Evolutionary conservation across 2,797 vertebrate species (phyloP), one percentile per base, ranked within the genome.

Genomic region (Paramormyrops hopkinsi): DNA sequence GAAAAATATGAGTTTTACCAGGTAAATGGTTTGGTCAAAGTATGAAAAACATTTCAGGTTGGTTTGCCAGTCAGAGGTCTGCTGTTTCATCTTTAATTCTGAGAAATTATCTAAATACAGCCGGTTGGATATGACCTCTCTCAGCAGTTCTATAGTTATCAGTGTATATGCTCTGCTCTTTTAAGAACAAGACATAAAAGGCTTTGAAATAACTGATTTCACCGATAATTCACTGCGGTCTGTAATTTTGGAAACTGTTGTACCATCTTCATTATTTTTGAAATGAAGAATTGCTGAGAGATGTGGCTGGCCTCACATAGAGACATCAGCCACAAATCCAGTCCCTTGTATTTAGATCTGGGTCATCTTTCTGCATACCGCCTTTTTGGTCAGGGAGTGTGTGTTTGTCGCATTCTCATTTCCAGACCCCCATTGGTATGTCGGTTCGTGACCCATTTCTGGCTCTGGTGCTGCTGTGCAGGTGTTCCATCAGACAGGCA

Each of bases 41-140:
- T 56, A 53, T 50, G 33, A 73, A 56, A 41, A 54, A 86, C 29
- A 56, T 41, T 86, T 56, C 25, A 50, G 87, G n/a, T 76, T 46
- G 33, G 69, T 54, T 33, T 44, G 89, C 87, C 48, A 2, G 90
- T 87, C 88, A 87, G 83, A 2, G 46, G 19, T 88, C 73, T 88
- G 89, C 87, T 88, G n/a, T 89, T 41, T 5, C 54, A 54, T 90
- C 83, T 82, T 5, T 85, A 56, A 2, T 8, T 85, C 90, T 93
- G 92, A 92, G 92, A 93, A 90, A 88, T 91, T 91, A 93, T 92
- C 91, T 8, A 1, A 86, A 73, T 56, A 88, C 87, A 90, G 89
- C 82, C 65, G 51, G 84, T 48, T 29, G 89, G 88, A 90, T 41
- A 12, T 51, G n/a, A 65, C 62, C n/a, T 51, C 41, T 90, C 89